These are phyloP conservation scores for Rhinichthys osculus DNA, from an alignment of 2,797 vertebrate genomes.

Conservation along the genomic window DNA sequence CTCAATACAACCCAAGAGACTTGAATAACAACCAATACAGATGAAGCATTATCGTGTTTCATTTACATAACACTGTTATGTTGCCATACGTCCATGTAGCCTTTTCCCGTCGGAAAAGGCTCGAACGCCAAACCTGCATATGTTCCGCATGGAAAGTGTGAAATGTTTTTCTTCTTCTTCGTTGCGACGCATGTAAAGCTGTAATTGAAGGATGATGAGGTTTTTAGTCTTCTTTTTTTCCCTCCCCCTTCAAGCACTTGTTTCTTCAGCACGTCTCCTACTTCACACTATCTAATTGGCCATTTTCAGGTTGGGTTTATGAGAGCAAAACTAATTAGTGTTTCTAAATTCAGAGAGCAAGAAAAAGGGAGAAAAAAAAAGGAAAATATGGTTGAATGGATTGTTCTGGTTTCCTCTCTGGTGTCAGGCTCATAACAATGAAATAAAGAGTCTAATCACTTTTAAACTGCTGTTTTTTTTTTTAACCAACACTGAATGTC, in stretches of 20 bases:
- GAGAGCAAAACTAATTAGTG: slow-evolving; percentile 87
- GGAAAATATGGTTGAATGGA: slow-evolving; percentile 69
- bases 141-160: slow-evolving; percentile 53
- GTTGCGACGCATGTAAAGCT: slow-evolving; percentile 68
- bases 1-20: slow-evolving; percentile 49
- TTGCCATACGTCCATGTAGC: slow-evolving; percentile 32
- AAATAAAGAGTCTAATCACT: slow-evolving; percentile 80
- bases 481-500: slow-evolving; percentile 75
- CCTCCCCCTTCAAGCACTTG: slow-evolving; percentile 69
- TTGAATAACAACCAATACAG: slow-evolving; percentile 56
- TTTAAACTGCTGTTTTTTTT: slow-evolving; percentile 70
- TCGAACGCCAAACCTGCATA: slow-evolving; percentile 50
- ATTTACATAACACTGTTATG: slow-evolving; percentile 56
- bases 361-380: slow-evolving; percentile 54
- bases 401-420: slow-evolving; percentile 83
- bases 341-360: slow-evolving; percentile 82
- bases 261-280: slow-evolving; percentile 75
- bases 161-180: slow-evolving; percentile 47
- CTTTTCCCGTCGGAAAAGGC: slow-evolving; percentile 31
- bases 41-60: slow-evolving; percentile 60
- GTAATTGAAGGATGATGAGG: slow-evolving; percentile 71
- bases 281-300: slow-evolving; percentile 85
- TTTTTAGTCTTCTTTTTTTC: slow-evolving; percentile 34
- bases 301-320: slow-evolving; percentile 85
- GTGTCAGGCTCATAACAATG: slow-evolving; percentile 79